Conservation (phyloP, 1,140 invertebrate genomes). For the Drosophila bocki region DNA sequence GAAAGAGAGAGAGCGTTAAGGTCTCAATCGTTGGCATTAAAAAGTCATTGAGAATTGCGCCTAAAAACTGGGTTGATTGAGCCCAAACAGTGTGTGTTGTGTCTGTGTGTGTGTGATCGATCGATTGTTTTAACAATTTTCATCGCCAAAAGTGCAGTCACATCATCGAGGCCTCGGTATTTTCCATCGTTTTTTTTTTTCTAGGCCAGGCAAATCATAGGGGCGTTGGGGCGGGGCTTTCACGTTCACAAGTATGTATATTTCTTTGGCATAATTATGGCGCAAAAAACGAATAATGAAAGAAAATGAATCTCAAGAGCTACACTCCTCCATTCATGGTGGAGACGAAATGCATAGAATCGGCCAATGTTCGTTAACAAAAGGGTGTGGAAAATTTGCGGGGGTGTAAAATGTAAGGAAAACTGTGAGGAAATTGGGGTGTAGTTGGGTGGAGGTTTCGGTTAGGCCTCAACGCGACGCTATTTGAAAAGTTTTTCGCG, state of each 20-base stretch:
- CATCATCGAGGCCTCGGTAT: conserved; percentile 1
- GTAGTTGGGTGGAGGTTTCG: conserved; percentile 2
- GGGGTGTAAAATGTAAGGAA: not conserved
- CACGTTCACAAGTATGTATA: not conserved
- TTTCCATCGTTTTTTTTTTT: not conserved
- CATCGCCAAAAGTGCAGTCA: conserved; percentile 33
- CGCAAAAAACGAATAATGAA: conserved; percentile 20
- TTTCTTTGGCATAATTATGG: conserved; percentile 49
- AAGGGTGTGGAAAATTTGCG: conserved; percentile 3
- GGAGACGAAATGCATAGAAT: conserved; percentile 32
- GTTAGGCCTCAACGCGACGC: conserved; percentile 26
- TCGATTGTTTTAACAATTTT: conserved; percentile 35
- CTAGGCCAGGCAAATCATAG: conserved; percentile 6
- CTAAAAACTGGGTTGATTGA: conserved; percentile 37
- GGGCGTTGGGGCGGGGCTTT: conserved; percentile 30
- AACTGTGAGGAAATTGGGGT: not conserved
- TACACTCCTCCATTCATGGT: conserved; percentile 16
- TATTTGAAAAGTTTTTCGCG: conserved; percentile 68
- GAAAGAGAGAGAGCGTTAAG: conserved; percentile 1
- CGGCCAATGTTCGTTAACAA: conserved; percentile 27
- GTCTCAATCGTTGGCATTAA: conserved; percentile 24
- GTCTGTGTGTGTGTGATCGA: conserved; percentile 2
- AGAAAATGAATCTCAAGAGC: conserved; percentile 36
- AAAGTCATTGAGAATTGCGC: conserved; percentile 17
- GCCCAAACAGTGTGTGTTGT: conserved; percentile 12